These are phyloP conservation scores for Agonopterix heracliana DNA, from an alignment of 2,888 invertebrate species.

Conservation along the genomic window DNA sequence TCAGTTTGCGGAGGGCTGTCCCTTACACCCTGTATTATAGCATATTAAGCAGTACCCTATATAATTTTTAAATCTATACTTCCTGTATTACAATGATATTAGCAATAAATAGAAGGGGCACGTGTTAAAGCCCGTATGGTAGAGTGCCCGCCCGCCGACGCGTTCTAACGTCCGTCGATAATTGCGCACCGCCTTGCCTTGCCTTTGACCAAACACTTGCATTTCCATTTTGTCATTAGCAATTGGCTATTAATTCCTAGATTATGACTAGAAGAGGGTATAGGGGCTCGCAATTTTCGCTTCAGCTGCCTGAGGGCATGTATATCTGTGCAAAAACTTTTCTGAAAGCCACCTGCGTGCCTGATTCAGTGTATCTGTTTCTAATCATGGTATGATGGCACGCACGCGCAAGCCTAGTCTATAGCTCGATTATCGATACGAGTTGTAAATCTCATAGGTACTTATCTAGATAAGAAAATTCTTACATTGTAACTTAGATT, in stretches of 20 bases:
- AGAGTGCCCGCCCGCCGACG: slow-evolving; percentile 24
- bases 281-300: slow-evolving; percentile 73
- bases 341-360: slow-evolving; percentile 65
- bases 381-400: slow-evolving; percentile 24
- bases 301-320: slow-evolving; percentile 44
- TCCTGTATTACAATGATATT: slow-evolving; percentile 1
- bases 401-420: slow-evolving; percentile 7
- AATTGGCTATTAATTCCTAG: slow-evolving; percentile 69
- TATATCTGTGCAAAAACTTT: slow-evolving; percentile 70
- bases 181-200: slow-evolving; percentile 28
- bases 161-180: slow-evolving; percentile 52
- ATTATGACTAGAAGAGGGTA: slow-evolving; percentile 58
- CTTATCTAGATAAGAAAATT: neutral
- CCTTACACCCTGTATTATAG: no score
- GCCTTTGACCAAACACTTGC: slow-evolving; percentile 57
- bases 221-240: slow-evolving; percentile 73
- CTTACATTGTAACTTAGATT: no score
- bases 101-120: slow-evolving; percentile 24
- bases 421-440: slow-evolving; percentile 10
- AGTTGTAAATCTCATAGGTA: neutral
- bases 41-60: no score
- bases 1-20: no score
- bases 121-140: slow-evolving; percentile 61
- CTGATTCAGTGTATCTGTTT: slow-evolving; percentile 32
- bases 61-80: neutral